phyloP scores from a whole-genome alignment of 2,797 vertebrate genomes.

The Pitangus sulphuratus region DNA sequence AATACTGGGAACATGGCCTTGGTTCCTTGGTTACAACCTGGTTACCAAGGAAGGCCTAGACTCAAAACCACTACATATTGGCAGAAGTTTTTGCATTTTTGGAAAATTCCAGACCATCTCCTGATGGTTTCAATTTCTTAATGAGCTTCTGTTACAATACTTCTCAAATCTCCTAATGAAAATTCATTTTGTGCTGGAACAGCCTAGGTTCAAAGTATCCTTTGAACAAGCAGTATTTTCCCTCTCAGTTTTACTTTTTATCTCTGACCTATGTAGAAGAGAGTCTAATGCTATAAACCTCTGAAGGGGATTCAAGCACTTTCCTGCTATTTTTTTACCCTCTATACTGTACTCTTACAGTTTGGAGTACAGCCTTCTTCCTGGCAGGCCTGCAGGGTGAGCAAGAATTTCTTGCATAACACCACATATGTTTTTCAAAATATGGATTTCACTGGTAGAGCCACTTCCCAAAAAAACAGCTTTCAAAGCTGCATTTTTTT shows the following conservation, averaged over 20 bases:
- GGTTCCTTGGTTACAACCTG: too few species aligned
- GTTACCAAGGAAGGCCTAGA: too few species aligned
- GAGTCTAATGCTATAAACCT: background rate
- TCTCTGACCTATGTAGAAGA: background rate
- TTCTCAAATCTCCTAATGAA: background rate
- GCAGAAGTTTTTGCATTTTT: constrained; percentile 15
- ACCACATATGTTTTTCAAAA: constrained; percentile 14
- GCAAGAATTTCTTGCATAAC: constrained; percentile 6
- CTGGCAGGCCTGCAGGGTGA: background rate
- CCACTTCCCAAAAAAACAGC: background rate
- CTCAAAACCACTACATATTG: background rate
- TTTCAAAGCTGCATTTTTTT: background rate
- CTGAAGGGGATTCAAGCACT: background rate
- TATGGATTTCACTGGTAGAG: background rate
- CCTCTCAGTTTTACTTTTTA: background rate
- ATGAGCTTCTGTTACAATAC: background rate
- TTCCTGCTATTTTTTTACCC: background rate
- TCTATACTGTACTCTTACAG: background rate
- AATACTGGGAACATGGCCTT: too few species aligned
- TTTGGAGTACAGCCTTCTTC: background rate
- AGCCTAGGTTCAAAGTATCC: background rate
- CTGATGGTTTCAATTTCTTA: background rate
- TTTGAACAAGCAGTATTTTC: background rate
- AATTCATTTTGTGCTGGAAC: background rate
- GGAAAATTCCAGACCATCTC: background rate